Percentiles rank a stretch among this genome's conserved stretches.
Conservation (phyloP, 2,797 vertebrate genomes). For the Mastacembelus armatus region DNA sequence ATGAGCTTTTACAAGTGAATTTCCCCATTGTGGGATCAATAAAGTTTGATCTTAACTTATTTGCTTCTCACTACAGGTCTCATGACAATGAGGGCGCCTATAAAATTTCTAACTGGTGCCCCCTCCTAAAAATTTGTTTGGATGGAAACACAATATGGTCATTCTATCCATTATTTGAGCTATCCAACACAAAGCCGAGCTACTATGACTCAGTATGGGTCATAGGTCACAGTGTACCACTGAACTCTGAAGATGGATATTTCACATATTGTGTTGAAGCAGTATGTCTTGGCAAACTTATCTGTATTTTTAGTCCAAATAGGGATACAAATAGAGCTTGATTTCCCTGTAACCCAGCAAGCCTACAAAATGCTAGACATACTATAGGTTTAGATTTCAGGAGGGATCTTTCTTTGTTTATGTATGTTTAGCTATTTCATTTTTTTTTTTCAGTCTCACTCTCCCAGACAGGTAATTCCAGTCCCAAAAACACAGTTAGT, state of each 20-base stretch:
- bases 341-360: neutral
- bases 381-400: slow-evolving; percentile 11
- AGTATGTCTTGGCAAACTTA: neutral
- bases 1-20: too few relatives aligned
- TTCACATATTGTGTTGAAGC: slow-evolving; percentile 2
- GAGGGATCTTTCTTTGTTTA: slow-evolving; percentile 35
- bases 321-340: neutral
- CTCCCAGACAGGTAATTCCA: slow-evolving; percentile 81
- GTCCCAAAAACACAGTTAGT: slow-evolving; percentile 54
- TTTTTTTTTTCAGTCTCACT: slow-evolving; percentile 39
- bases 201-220: slow-evolving; percentile 38
- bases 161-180: slow-evolving; percentile 56
- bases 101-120: slow-evolving; percentile 21
- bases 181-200: slow-evolving; percentile 38
- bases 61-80: slow-evolving; percentile 12
- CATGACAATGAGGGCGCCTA: slow-evolving; percentile 31
- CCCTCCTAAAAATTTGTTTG: slow-evolving; percentile 59
- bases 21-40: too few relatives aligned
- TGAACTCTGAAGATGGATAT: slow-evolving; percentile 2
- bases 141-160: slow-evolving; percentile 61
- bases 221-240: slow-evolving; percentile 39
- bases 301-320: neutral
- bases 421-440: slow-evolving; percentile 46
- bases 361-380: slow-evolving; percentile 11
- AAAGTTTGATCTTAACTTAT: too few relatives aligned